Conservation (phyloP, 2,113 vertebrate genomes). For the Chascanopsetta lugubris region DNA sequence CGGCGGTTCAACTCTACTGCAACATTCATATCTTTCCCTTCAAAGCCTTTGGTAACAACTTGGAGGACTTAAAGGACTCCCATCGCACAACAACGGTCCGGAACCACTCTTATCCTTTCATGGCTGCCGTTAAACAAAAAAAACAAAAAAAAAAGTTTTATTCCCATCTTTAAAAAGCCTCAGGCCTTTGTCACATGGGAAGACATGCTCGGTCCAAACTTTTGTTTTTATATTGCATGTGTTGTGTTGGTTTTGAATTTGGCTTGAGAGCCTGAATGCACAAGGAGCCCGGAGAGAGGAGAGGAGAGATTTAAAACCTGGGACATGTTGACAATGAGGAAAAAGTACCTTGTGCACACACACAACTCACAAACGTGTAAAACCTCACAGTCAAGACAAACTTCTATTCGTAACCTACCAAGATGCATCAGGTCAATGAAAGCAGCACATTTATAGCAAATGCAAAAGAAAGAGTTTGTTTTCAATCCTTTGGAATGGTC, state of each 20-base stretch:
- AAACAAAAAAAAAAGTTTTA: too few relatives aligned
- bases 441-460: constrained; percentile 82
- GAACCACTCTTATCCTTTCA: constrained; percentile 43
- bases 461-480: too few relatives aligned
- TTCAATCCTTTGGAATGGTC: constrained; percentile 84
- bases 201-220: constrained; percentile 29
- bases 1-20: constrained; percentile 55
- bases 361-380: constrained; percentile 75
- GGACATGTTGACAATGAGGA: constrained; percentile 56
- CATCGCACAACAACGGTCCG: constrained; percentile 30
- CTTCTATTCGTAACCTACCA: constrained; percentile 67
- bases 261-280: constrained; percentile 32
- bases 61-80: constrained; percentile 12
- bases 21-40: constrained; percentile 79
- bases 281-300: constrained; percentile 40
- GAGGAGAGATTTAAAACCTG: constrained; percentile 49
- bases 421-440: constrained; percentile 74
- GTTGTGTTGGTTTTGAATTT: constrained; percentile 40
- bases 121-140: constrained; percentile 44
- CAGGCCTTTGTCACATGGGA: constrained; percentile 26
- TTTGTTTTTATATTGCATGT: constrained; percentile 42
- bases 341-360: constrained; percentile 78
- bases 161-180: constrained; percentile 18
- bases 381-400: constrained; percentile 75
- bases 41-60: constrained; percentile 80